Evolutionary conservation across 2,113 vertebrate genomes (phyloP).

Genomic region (Lethenteron camtschaticum): DNA sequence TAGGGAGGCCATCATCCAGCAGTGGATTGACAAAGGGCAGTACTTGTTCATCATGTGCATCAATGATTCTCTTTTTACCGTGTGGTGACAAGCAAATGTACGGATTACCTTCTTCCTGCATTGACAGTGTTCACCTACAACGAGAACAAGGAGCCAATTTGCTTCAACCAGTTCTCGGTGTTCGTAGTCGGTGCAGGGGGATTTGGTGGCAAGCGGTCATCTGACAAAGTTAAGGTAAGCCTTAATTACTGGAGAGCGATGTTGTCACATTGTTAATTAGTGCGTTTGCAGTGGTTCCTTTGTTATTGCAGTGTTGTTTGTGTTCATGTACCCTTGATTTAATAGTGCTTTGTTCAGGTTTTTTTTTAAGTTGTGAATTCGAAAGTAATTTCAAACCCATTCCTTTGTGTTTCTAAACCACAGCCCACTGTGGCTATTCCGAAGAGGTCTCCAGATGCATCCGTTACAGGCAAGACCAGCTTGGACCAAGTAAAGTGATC

Average conservation of each 20-base stretch:
- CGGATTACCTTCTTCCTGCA: conserved; percentile 8
- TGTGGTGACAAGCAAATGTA: too few species aligned
- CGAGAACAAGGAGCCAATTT: conserved; percentile 37
- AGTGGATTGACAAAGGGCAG: too few species aligned
- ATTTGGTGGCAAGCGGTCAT: conserved; percentile 56
- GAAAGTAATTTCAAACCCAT: too few species aligned
- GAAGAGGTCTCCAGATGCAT: conserved; percentile 44
- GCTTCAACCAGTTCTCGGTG: conserved; percentile 61
- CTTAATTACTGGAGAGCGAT: neutral
- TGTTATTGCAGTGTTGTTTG: too few species aligned
- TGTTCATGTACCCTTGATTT: too few species aligned
- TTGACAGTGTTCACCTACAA: conserved; percentile 48
- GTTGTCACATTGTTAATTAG: too few species aligned
- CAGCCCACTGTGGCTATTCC: conserved; percentile 34
- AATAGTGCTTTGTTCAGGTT: too few species aligned
- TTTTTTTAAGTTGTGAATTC: too few species aligned
- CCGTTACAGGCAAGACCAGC: conserved; percentile 41
- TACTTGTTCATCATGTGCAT: neutral
- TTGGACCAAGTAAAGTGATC: conserved; percentile 46
- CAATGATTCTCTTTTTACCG: too few species aligned
- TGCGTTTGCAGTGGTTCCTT: too few species aligned
- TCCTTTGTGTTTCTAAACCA: too few species aligned
- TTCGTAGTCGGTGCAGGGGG: conserved; percentile 61
- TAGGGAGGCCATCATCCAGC: too few species aligned
- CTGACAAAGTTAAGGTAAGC: conserved; percentile 57